Evolutionary conservation across 2,113 vertebrate species (phyloP), one percentile per base, ranked within the genome.

Genomic region (Eulemur rufifrons): DNA sequence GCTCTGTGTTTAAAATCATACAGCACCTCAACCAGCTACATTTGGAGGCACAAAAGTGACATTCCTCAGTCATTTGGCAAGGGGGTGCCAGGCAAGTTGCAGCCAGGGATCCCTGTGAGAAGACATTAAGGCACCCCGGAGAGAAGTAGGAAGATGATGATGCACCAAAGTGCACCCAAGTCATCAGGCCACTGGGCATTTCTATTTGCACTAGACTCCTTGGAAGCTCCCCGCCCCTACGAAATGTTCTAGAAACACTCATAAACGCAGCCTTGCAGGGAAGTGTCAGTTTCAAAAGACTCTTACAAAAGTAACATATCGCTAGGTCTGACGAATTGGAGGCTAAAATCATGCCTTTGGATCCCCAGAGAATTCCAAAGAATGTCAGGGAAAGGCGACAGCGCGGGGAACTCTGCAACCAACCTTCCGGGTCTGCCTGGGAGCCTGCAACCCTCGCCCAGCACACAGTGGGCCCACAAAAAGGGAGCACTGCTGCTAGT

Each of bases 31-130:
- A 34, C 39, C 14, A 34, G 56, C 87, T 88, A 63, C 21, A 63
- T 29, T 9, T 18, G 34, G 52, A 42, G n/a, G 47, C 45, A 78
- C 8, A 66, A 45, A 52, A 42, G 21, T 59, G 68, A 69, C 52
- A 29, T 32, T 18, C 27, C 32, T 52, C 20, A 5, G 42, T 34
- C 37, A 21, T 77, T 32, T 81, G n/a, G 76, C 69, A 82, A 50
- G 0, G 5, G 27, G 2, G 10, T 29, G 0, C 23, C 42, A 27
- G 17, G 1, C 0, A 0, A 3, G 23, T 42, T n/a, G 9, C 11
- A 69, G 86, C 52, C 45, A 23, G 45, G 42, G 80, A 34, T 64
- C 15, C 32, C 64, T 25, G 13, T 18, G 13, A 68, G 92, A 73
- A 6, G 54, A 89, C 14, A 83, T 0, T 5, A 54, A 63, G 56